phyloP scores from a whole-genome alignment of 2,888 invertebrate species.

The Cecidostiba fungosa region DNA sequence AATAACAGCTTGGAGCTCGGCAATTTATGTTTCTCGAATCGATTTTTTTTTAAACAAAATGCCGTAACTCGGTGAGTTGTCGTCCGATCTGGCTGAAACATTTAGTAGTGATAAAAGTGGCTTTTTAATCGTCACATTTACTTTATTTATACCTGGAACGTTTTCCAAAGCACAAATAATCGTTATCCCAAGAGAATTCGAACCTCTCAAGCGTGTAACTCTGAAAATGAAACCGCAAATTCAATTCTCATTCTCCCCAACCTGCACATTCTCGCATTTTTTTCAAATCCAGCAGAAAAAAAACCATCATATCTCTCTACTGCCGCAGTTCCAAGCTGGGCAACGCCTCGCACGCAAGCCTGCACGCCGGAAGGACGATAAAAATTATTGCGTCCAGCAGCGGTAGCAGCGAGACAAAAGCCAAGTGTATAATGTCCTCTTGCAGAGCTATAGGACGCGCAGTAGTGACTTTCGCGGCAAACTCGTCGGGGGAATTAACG shows the following conservation, averaged over 20 bases:
- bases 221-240: too few relatives aligned
- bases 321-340: not conserved
- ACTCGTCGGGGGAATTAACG: slow-evolving; percentile 48
- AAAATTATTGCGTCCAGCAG: slow-evolving; percentile 47
- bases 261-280: not conserved
- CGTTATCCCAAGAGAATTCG: too few relatives aligned
- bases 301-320: not conserved
- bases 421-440: slow-evolving; percentile 33
- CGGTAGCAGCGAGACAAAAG: slow-evolving; percentile 24
- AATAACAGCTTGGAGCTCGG: slow-evolving; percentile 1
- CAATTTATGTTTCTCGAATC: not conserved
- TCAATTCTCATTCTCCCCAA: too few relatives aligned
- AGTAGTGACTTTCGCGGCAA: not conserved
- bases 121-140: too few relatives aligned
- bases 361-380: not conserved
- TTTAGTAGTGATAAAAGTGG: too few relatives aligned
- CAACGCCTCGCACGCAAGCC: not conserved
- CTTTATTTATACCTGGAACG: too few relatives aligned
- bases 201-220: too few relatives aligned
- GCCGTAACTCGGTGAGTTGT: too few relatives aligned
- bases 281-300: not conserved
- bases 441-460: not conserved
- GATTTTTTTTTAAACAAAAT: too few relatives aligned
- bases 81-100: too few relatives aligned
- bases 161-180: too few relatives aligned